Conservation (phyloP, 2,797 vertebrate genomes). For the Pangasius djambal region DNA sequence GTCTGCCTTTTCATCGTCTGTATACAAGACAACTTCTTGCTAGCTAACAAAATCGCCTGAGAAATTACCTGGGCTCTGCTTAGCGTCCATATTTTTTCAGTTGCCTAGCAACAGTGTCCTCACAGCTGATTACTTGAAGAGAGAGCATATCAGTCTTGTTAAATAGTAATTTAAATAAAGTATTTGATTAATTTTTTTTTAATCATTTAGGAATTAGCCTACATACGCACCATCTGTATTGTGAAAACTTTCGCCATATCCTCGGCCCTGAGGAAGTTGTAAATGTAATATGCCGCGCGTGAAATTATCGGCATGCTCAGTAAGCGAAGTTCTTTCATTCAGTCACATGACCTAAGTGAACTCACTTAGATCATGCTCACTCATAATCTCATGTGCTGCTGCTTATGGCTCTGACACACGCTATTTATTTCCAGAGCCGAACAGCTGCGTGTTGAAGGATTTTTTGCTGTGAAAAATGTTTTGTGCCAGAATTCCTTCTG, state of each 20-base stretch:
- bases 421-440: background rate
- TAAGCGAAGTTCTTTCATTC: background rate
- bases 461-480: background rate
- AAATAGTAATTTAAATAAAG: background rate
- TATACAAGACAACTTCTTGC: background rate
- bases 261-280: background rate
- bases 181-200: background rate
- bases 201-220: background rate
- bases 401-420: background rate
- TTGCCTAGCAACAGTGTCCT: background rate
- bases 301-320: background rate
- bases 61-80: background rate
- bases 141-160: background rate
- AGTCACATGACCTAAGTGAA: background rate
- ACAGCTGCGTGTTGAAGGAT: background rate
- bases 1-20: background rate
- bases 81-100: background rate
- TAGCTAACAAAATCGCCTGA: background rate
- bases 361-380: background rate
- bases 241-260: background rate
- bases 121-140: background rate
- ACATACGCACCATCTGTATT: background rate
- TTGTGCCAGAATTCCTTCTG: background rate
- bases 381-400: conserved; percentile 17
- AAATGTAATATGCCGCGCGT: too few relatives aligned